Base-by-base conservation (phyloP, 2,797 vertebrate genomes). In the Urocyon cinereoargenteus region DNA sequence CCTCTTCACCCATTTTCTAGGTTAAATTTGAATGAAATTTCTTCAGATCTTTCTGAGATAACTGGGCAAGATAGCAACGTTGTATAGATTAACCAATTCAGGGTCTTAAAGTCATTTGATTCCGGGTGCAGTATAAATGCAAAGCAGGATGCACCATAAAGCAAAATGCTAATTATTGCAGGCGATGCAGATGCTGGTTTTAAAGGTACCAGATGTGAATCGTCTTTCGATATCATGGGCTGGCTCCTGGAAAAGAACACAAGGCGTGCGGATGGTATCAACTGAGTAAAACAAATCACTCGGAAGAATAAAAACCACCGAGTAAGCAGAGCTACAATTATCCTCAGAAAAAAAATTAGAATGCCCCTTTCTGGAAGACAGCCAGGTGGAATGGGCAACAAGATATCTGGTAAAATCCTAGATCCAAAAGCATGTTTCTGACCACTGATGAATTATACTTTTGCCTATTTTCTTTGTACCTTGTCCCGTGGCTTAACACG, bases 101-200 rank as follows among this genome's bases (percentile, higher is more conserved):
- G 88, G 77, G 87, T 89, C 91, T 97, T 85, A 90, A 90, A 97
- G 90, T 93, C 96, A 79, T 95, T 95, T 94, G 97, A 96, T 97
- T 97, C 92, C 89, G 95, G 93, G 90, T 62, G 90, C 96, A 91
- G 97, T 98, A 95, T 97, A 97, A 95, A 98, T 97, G 97, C 97
- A 98, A 97, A 96, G 95, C 94, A 97, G 95, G 82, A 31, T 84
- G 86, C 57, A 83, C 72, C 1, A 4, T 55, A 97, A 97, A 92
- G 61, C 62, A 97, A 98, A 97, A 97, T 97, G 51, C 96, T 97
- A 97, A 28, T 97, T 97, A 97, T 75, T 96, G 57, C 70, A 89
- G 95, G 97, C 92, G 55, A 91, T 92, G 90, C 97, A 75, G 95
- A 10, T 97, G 95, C 95, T 97, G 28, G 83, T 97, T 84, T 85